These are phyloP conservation scores for Cercopithecus mona DNA, from an alignment of 2,113 vertebrate species.

Conservation along the genomic window DNA sequence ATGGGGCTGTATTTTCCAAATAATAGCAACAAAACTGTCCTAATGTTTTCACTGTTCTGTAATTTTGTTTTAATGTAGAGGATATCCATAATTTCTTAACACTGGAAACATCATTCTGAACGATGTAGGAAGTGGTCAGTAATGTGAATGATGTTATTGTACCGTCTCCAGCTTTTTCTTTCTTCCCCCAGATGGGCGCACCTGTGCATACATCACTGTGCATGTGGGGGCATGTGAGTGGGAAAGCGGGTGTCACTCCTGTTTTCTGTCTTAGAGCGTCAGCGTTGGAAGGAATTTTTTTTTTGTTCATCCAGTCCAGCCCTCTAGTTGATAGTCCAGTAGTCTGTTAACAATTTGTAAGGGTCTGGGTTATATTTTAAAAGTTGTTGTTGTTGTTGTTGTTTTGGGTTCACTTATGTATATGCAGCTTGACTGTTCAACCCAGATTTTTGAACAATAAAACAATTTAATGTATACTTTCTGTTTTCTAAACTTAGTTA, in stretches of 20 bases:
- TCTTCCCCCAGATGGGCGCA: background rate
- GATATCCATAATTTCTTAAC: background rate
- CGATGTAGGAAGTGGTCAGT: background rate
- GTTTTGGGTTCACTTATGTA: constrained; percentile 51
- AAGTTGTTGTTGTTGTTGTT: background rate
- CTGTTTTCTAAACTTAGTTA: constrained; percentile 57
- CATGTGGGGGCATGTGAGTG: accelerated
- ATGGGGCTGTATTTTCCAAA: background rate
- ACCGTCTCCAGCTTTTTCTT: background rate
- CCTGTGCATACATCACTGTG: background rate
- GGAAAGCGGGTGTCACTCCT: background rate
- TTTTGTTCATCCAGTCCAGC: background rate
- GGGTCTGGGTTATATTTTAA: background rate
- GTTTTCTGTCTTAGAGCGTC: background rate
- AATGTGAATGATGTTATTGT: background rate
- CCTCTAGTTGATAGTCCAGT: background rate
- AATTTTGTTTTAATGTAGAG: background rate
- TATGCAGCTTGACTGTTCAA: constrained; percentile 54
- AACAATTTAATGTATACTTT: constrained; percentile 49
- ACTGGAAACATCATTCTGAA: constrained; percentile 33
- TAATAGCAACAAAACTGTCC: constrained; percentile 11
- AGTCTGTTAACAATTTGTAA: constrained; percentile 50
- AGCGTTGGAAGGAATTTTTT: background rate
- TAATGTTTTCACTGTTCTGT: background rate
- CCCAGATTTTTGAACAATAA: constrained; percentile 67